These are phyloP conservation scores for Apis dorsata DNA, from an alignment of 1,140 invertebrate genomes.

Conservation along the genomic window DNA sequence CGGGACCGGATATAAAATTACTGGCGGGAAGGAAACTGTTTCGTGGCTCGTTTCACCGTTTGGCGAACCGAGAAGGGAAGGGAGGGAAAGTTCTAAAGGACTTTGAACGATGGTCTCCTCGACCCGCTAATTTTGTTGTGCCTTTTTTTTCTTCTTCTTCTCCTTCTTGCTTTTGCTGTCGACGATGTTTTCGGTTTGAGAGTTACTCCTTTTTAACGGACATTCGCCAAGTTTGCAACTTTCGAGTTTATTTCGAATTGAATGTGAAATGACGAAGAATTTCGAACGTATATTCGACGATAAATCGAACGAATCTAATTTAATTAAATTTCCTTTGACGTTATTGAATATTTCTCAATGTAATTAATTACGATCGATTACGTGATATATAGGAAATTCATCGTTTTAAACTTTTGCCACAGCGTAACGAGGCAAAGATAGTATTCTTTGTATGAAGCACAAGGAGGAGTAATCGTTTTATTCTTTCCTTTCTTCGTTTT, in stretches of 20 bases:
- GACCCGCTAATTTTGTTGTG: not conserved
- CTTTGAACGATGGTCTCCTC: conserved; percentile 1
- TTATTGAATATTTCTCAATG: not conserved
- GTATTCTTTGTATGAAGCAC: not conserved
- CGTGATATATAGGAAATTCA: too few species aligned
- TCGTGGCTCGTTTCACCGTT: conserved; percentile 9
- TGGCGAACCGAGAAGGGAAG: too few species aligned
- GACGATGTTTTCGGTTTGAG: not conserved
- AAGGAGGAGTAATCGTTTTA: not conserved
- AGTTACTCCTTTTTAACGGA: not conserved
- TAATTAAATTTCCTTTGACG: not conserved
- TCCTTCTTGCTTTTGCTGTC: not conserved
- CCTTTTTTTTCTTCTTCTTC: not conserved
- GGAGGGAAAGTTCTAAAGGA: not conserved
- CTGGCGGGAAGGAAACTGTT: conserved; percentile 8
- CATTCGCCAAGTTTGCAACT: conserved; percentile 1
- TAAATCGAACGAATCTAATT: not conserved
- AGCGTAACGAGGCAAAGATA: too few species aligned
- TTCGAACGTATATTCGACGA: not conserved
- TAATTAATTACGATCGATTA: not conserved
- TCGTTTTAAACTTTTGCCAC: not conserved
- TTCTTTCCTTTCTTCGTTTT: too few species aligned
- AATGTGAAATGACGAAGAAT: not conserved
- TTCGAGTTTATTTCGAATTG: not conserved
- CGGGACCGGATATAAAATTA: conserved; percentile 19